phyloP scores from a whole-genome alignment of 2,888 invertebrate species.

The Neuroscelio doddi region DNA sequence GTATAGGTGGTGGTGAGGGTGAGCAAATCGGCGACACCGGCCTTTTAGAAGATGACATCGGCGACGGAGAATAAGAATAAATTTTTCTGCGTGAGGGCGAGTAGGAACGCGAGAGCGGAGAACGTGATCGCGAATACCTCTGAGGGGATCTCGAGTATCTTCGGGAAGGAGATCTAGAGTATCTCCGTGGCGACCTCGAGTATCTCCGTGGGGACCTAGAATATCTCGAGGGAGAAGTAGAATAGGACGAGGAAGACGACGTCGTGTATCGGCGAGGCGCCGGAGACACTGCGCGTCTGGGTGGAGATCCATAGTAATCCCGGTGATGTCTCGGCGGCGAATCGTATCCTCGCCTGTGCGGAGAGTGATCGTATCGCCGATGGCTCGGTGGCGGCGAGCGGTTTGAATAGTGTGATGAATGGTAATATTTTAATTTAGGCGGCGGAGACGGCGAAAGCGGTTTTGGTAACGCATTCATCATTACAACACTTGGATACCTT shows the following conservation, averaged over 20 bases:
- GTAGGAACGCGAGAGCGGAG: too few species aligned
- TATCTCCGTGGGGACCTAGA: background rate
- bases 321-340: background rate
- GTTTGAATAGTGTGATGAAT: background rate
- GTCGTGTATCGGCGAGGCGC: background rate
- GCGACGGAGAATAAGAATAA: too few species aligned
- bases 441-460: background rate
- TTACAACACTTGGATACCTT: background rate
- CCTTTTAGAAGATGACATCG: background rate
- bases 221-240: background rate
- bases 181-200: background rate
- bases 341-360: background rate
- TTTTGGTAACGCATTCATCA: background rate
- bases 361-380: background rate
- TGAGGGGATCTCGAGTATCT: background rate
- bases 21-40: constrained; percentile 19
- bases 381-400: background rate
- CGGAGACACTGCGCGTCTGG: background rate
- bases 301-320: background rate
- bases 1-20: constrained; percentile 8
- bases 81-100: too few species aligned
- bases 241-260: background rate
- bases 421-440: background rate
- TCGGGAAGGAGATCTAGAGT: background rate
- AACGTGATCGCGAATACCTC: background rate